Percentiles rank a stretch among this genome's conserved stretches.
Conservation (phyloP, 2,113 vertebrate genomes). For the Eonycteris spelaea region DNA sequence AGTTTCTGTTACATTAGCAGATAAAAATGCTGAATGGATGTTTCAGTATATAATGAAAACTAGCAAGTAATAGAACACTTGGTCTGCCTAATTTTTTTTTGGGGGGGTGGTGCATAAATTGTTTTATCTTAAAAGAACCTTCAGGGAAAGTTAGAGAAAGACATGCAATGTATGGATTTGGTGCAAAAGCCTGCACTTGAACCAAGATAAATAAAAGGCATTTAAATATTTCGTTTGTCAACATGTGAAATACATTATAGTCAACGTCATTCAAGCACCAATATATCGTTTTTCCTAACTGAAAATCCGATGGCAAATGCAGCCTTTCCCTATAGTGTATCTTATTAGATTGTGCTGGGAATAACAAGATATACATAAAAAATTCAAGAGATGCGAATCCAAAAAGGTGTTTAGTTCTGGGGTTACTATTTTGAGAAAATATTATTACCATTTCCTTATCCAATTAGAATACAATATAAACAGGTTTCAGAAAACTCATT, state of each 20-base stretch:
- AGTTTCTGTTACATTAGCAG: slow-evolving; percentile 81
- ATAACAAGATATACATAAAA: slow-evolving; percentile 29
- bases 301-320: not conserved
- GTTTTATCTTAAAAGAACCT: slow-evolving; percentile 63
- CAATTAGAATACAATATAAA: not conserved
- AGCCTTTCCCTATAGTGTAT: not conserved
- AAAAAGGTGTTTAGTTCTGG: not conserved
- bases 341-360: slow-evolving; percentile 43
- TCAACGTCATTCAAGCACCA: not conserved
- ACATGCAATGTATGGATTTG: not conserved
- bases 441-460: slow-evolving; percentile 21
- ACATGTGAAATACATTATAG: not conserved
- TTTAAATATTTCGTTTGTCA: not conserved
- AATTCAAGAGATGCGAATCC: not conserved
- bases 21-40: slow-evolving; percentile 82
- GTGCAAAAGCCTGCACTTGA: not conserved
- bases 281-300: slow-evolving; percentile 24
- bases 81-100: slow-evolving; percentile 64
- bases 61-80: slow-evolving; percentile 75
- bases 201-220: slow-evolving; percentile 28
- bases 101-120: slow-evolving; percentile 62
- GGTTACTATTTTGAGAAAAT: slow-evolving; percentile 43
- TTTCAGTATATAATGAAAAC: slow-evolving; percentile 79
- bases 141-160: slow-evolving; percentile 47
- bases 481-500: slow-evolving; percentile 4